Conservation (phyloP, 2,888 invertebrate genomes). For the Liodrosophila aerea region DNA sequence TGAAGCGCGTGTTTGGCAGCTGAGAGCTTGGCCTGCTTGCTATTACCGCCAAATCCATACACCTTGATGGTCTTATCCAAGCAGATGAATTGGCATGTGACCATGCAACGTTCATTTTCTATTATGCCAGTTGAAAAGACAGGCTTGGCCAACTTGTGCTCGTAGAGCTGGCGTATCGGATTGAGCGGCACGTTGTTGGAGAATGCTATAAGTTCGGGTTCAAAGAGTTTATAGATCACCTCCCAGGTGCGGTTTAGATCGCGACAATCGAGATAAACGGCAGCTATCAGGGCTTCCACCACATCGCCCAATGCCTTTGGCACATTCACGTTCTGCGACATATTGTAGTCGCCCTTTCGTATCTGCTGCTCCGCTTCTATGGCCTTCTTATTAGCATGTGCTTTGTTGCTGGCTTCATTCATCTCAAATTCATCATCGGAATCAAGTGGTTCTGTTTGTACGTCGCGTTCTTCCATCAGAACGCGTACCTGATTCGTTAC, state of each 20-base stretch:
- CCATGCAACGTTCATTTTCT: conserved; percentile 83
- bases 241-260: conserved; percentile 89
- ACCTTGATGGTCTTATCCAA: conserved; percentile 85
- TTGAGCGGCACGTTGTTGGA: conserved; percentile 92
- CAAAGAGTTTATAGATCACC: conserved; percentile 92
- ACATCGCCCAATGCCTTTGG: conserved; percentile 95
- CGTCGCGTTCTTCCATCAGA: conserved; percentile 75
- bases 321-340: conserved; percentile 92
- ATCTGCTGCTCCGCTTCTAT: neutral
- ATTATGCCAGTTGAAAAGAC: conserved; percentile 83
- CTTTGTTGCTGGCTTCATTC: neutral
- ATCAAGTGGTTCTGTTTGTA: conserved; percentile 24
- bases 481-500: conserved; percentile 80
- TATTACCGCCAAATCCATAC: conserved; percentile 88
- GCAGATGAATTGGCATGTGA: conserved; percentile 86
- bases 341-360: conserved; percentile 53
- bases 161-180: conserved; percentile 92
- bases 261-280: conserved; percentile 93
- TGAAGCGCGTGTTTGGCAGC: conserved; percentile 90
- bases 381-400: no score
- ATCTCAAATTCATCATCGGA: conserved; percentile 37
- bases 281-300: conserved; percentile 95
- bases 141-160: conserved; percentile 90
- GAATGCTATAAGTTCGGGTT: conserved; percentile 92
- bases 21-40: conserved; percentile 88